Evolutionary conservation across 2,113 vertebrate species (phyloP), one percentile per base, ranked within the genome.

Genomic region (Telmatochromis bifrenatus): DNA sequence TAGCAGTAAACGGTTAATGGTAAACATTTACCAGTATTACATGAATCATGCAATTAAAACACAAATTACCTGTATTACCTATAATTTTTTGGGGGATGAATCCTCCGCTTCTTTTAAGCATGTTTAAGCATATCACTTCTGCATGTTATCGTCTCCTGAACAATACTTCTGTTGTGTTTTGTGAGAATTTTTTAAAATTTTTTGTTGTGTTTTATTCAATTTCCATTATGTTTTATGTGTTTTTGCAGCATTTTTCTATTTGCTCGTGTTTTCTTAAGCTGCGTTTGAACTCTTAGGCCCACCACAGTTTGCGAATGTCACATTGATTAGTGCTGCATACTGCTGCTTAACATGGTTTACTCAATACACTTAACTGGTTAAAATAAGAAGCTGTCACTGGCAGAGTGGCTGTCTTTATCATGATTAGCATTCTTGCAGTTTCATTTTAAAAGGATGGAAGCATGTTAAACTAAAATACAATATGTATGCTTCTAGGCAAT

Each of bases 281-380:
- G 60, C 19, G 1, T 65, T 65, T 65, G 60, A 65, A 65, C 60
- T 65, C 60, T 65, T 37, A 13, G 60, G 60, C 10, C 10, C 60
- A 65, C 60, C 60, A 37, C 33, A 37, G 17, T 37, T 65, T 65
- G 19, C 10, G 77, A 85, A 84, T 87, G 85, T 87, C 88, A 84
- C 87, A 86, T 87, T 93, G 92, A 95, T 93, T 84, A 82, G 83
- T 60, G 84, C n/a, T 79, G 87, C 86, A 86, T 83, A 87, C 54
- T 49, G 86, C 70, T 85, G 82, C 62, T 89, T 83, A 21, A 47
- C 82, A 31, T 79, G 81, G 88, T 82, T 84, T 65, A 15, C 70
- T 51, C 79, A 7, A 35, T 85, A 77, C 42, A 37, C 23, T 35
- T 75, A 60, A 8, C 70, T 45, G 60, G n/a, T 84, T 87, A 73